Conservation (phyloP, 2,797 vertebrate genomes). For the Discoglossus pictus region DNA sequence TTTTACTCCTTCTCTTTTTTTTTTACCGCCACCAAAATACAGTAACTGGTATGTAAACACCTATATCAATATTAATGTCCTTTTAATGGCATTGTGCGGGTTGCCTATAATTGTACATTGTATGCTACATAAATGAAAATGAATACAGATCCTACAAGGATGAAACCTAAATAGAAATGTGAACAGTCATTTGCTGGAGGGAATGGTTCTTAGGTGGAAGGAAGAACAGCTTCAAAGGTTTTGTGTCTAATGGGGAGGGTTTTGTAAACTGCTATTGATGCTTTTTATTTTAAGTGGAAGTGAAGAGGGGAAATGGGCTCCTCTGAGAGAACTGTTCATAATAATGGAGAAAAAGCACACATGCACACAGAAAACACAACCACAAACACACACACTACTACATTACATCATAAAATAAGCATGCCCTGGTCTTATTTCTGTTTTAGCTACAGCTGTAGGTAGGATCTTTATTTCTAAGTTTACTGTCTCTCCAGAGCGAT, state of each 20-base stretch:
- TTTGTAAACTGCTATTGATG: neutral
- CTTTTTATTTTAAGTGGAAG: neutral
- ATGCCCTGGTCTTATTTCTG: neutral
- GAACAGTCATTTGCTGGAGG: neutral
- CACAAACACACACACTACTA: constrained; percentile 17
- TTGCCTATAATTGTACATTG: too few species aligned
- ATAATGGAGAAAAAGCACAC: constrained; percentile 25
- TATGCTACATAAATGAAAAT: neutral
- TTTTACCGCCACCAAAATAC: too few species aligned
- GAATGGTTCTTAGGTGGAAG: neutral
- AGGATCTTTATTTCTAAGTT: constrained; percentile 35
- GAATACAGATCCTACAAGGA: neutral
- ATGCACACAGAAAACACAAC: neutral
- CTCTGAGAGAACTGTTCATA: constrained; percentile 3
- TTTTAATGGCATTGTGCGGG: too few species aligned
- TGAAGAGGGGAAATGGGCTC: neutral
- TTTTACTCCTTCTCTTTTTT: constrained; percentile 12
- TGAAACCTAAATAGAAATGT: neutral
- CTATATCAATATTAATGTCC: too few species aligned
- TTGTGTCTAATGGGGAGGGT: neutral
- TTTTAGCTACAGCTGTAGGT: neutral
- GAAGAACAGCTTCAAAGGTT: neutral
- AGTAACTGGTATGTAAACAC: too few species aligned
- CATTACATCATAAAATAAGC: constrained; percentile 24
- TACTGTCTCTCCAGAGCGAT: constrained; percentile 1